Evolutionary conservation across 2,888 invertebrate genomes (phyloP), one percentile per base, ranked within the genome.

Genomic region (Platycnemis pennipes): DNA sequence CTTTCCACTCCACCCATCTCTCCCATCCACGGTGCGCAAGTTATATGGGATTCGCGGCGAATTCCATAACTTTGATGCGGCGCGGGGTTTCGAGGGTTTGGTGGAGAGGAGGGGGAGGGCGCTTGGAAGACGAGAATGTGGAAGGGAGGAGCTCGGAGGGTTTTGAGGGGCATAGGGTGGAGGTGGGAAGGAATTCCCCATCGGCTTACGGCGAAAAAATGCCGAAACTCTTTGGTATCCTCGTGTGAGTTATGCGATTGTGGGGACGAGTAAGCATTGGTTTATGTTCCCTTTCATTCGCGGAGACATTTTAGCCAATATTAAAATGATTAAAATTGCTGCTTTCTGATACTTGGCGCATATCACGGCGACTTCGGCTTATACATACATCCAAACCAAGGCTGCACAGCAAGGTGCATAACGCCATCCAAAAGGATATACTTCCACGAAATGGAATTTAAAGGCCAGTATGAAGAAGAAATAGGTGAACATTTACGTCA

Each of bases 11-110:
- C 77, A 26, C 77, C 31, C 31, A 77, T 77, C 77, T 77, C 77
- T 16, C 11, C 37, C 77, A 77, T 37, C 37, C 77, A 11, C 77
- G 77, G 77, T 37, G 77, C 4, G 77, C 31, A 77, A 77, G 77
- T 77, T 77, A 77, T 77, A 77, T 77, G 37, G 77, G 77, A 77
- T 77, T 37, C 77, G 77, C 44, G 42, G 44, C 44, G 45, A 87
- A 44, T 87, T 44, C 46, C 87, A 44, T 46, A 46, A 46, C 87
- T n/a, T 46, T 44, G 87, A 46, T 45, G 46, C 46, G 13, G 87
- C 46, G 45, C 44, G 3, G 13, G 42, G 42, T 44, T n/a, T n/a
- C 44, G 37, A 42, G 63, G 63, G 87, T 44, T 37, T 37, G 1
- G 77, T 11, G n/a, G 26, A 3, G n/a, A 26, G 46, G 19, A n/a